These are phyloP conservation scores for Xestia c-nigrum DNA, from an alignment of 2,888 invertebrate genomes.

Conservation along the genomic window DNA sequence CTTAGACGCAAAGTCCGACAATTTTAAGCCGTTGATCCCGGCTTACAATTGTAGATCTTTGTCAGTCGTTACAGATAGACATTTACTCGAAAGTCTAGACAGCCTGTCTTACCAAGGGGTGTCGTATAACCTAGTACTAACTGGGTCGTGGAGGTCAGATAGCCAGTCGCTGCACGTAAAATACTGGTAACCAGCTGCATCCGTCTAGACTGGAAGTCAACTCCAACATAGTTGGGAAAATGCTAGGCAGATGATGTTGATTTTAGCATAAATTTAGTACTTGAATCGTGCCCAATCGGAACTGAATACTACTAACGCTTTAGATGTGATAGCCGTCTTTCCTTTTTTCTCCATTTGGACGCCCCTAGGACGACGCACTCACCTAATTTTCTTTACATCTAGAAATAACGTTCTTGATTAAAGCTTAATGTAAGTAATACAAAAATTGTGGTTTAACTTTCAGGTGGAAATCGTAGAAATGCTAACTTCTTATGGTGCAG, in stretches of 20 bases:
- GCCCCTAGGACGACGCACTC: too few species aligned
- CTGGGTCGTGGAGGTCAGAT: too few species aligned
- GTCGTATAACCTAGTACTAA: too few species aligned
- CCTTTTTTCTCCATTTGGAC: neutral
- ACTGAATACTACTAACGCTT: neutral
- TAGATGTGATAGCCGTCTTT: neutral
- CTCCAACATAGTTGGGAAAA: too few species aligned
- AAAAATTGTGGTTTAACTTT: slow-evolving; percentile 44
- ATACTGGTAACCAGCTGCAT: too few species aligned
- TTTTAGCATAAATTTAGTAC: neutral
- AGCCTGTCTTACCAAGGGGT: too few species aligned
- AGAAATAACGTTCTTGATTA: neutral
- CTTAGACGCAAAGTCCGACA: neutral
- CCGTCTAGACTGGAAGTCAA: too few species aligned
- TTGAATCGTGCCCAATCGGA: neutral
- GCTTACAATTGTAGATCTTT: too few species aligned
- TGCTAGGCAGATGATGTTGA: too few species aligned
- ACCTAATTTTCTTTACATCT: neutral
- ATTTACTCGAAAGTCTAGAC: too few species aligned
- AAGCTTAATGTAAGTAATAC: neutral
- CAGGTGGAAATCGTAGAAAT: slow-evolving; percentile 90
- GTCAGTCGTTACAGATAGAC: too few species aligned
- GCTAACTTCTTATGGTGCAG: slow-evolving; percentile 89
- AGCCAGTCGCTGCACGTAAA: too few species aligned
- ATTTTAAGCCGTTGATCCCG: neutral